These are phyloP conservation scores for Nemotelus pantherinus DNA, from an alignment of 2,888 invertebrate species.

Conservation along the genomic window DNA sequence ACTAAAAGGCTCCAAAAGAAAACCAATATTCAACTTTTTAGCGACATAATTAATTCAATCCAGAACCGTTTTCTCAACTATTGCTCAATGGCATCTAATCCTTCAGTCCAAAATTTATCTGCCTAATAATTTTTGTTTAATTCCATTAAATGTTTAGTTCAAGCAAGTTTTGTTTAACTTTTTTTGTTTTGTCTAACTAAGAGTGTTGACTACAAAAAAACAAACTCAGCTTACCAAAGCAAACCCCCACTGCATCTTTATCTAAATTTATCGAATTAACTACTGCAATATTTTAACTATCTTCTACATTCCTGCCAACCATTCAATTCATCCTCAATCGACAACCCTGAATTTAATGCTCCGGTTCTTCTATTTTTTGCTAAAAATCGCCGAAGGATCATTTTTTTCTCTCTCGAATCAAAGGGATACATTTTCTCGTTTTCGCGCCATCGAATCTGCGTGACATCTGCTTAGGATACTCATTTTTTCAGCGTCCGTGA, in stretches of 20 bases:
- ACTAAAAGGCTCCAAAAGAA: no score
- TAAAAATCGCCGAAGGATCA: slow-evolving; percentile 21
- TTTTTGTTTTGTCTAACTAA: no score
- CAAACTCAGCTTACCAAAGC: no score
- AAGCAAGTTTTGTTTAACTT: no score
- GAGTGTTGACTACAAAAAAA: no score
- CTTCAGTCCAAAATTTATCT: no score
- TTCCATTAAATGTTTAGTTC: no score
- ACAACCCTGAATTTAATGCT: not conserved
- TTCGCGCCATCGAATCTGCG: slow-evolving; percentile 41
- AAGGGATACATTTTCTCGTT: slow-evolving; percentile 41
- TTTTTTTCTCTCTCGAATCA: slow-evolving; percentile 12
- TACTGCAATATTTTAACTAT: not conserved
- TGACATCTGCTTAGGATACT: slow-evolving; percentile 41
- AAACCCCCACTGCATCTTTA: not conserved
- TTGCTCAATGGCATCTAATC: no score
- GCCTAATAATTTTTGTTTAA: no score
- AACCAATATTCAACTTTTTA: no score
- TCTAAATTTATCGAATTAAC: not conserved
- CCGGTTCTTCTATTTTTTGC: slow-evolving; percentile 23
- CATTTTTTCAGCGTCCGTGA: slow-evolving; percentile 23
- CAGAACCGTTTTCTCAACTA: no score
- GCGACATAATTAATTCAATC: no score
- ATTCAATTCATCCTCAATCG: not conserved
- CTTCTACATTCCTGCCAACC: not conserved